Evolutionary conservation across 2,113 vertebrate genomes (phyloP), one percentile per base, ranked within the genome.

Genomic region (Lynx canadensis): DNA sequence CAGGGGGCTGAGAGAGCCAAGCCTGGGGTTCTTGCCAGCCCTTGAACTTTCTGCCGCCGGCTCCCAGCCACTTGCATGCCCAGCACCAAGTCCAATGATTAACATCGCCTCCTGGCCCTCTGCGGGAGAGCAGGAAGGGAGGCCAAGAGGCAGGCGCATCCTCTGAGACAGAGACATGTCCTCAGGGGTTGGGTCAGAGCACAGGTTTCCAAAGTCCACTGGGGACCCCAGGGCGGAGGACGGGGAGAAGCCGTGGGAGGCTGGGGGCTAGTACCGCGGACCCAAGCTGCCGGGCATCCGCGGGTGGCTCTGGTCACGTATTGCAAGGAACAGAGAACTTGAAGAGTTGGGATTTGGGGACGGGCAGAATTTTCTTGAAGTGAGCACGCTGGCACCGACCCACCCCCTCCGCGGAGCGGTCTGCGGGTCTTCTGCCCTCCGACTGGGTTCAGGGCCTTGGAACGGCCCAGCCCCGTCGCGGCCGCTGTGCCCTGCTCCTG

Each of bases 61-160:
- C 23, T 3, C 27, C 13, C 9, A 5, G 45, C 52, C 18, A 33
- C 0, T 2, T 41, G 3, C 0, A 38, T 27, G 3, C 9, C 38
- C 73, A 15, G 52, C 7, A 29, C 18, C 52, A 29, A 13, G 29
- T 45, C 36, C 21, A 12, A 0, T 78, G 41, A 18, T 7, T 65
- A 16, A 29, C 14, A 14, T 65, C 33, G 1, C 16, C 1, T 16
- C 74, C 48, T 12, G 11, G 38, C 33, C 31, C 10, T 69, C 19
- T 1, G 13, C 29, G 3, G 69, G 11, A 41, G 55, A 33, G 5
- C 2, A 0, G 36, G 7, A 57, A 12, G 4, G 38, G 33, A 11
- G 48, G 81, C 15, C 18, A 18, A 10, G 52, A 21, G 7, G 11
- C 79, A 9, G 0, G 19, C 41, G 2, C 8, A 33, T 27, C 41